Evolutionary conservation across 2,113 vertebrate species (phyloP).

Genomic region (Anser brachyrhynchus): DNA sequence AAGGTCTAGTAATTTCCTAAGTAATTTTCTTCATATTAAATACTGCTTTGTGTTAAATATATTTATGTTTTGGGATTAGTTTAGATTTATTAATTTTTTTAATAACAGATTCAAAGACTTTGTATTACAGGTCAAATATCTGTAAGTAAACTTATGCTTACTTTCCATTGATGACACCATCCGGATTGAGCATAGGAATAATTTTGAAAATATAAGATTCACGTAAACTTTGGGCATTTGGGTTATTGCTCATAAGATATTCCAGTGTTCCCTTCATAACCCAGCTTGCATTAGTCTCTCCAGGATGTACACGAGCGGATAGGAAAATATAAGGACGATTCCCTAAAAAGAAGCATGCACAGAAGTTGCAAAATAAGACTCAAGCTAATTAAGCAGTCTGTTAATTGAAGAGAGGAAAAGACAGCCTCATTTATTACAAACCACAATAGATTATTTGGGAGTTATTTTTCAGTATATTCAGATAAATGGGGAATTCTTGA

Average conservation of each 20-base stretch:
- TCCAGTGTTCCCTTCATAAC: slow-evolving; percentile 99
- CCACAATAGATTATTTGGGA: background rate
- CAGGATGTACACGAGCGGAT: slow-evolving; percentile 95
- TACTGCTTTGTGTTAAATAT: background rate
- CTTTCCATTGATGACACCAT: slow-evolving; percentile 98
- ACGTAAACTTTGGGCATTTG: slow-evolving; percentile 88
- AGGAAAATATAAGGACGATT: slow-evolving; percentile 95
- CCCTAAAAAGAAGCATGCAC: slow-evolving; percentile 74
- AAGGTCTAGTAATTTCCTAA: background rate
- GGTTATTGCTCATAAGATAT: slow-evolving; percentile 91
- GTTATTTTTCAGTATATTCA: background rate
- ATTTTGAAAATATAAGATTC: slow-evolving; percentile 98
- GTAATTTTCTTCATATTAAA: background rate
- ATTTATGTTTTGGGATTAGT: background rate
- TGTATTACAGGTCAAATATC: background rate
- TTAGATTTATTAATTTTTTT: background rate
- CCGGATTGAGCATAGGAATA: slow-evolving; percentile 98
- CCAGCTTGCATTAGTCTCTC: slow-evolving; percentile 98
- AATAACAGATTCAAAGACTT: background rate
- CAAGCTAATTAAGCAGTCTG: background rate
- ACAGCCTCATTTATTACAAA: background rate
- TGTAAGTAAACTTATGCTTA: slow-evolving; percentile 76
- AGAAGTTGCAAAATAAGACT: slow-evolving; percentile 9
- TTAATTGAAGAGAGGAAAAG: background rate
- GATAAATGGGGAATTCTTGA: background rate